Evolutionary conservation across 2,888 invertebrate genomes (phyloP).

Genomic region (Scaptomyza flava): DNA sequence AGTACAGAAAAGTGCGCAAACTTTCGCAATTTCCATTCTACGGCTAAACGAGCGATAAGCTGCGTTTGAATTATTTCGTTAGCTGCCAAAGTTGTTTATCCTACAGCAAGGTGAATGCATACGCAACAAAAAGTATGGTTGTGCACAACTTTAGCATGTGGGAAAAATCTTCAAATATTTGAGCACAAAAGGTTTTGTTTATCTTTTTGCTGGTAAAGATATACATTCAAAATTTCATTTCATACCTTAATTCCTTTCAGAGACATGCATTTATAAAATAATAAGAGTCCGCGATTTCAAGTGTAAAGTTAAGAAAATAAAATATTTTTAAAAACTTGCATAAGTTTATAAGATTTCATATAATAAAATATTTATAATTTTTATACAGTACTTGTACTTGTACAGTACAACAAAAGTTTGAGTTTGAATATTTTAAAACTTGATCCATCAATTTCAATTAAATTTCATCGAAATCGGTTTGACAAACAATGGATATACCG

Average conservation of each 20-base stretch:
- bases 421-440: no score
- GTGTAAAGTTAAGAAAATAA: no score
- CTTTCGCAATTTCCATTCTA: conserved; percentile 55
- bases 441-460: no score
- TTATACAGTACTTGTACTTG: no score
- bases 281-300: no score
- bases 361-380: no score
- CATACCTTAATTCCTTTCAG: neutral
- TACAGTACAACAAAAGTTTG: no score
- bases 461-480: no score
- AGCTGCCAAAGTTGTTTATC: conserved; percentile 30
- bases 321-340: no score
- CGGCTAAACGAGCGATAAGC: conserved; percentile 57
- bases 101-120: neutral
- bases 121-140: neutral
- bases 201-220: neutral
- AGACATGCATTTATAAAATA: neutral
- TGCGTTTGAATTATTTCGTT: conserved; percentile 67
- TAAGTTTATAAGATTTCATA: no score
- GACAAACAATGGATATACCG: no score
- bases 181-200: neutral
- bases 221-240: neutral
- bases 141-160: neutral
- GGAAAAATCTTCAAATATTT: neutral
- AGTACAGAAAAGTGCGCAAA: conserved; percentile 50